Evolutionary conservation across 1,140 invertebrate genomes (phyloP).

Genomic region (Ceratosolen solmsi): DNA sequence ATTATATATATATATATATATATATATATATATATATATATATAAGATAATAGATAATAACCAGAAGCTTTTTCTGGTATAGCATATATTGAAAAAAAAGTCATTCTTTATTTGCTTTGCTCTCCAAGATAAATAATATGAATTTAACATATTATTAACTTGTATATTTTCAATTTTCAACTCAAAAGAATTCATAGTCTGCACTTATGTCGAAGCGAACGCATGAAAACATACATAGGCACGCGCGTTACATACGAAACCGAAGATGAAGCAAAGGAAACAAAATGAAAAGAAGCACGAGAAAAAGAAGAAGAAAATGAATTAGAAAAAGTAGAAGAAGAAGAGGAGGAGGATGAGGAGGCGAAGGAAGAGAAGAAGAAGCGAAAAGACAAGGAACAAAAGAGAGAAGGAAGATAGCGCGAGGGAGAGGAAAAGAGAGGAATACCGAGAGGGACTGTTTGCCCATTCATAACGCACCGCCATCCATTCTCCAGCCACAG

Average conservation of each 20-base stretch:
- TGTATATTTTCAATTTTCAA: slow-evolving; percentile 9
- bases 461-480: slow-evolving; percentile 60
- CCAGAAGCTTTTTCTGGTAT: no score
- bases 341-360: not conserved
- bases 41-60: no score
- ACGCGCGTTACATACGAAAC: not conserved
- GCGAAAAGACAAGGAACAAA: not conserved
- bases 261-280: not conserved
- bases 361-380: not conserved
- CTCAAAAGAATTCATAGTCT: not conserved
- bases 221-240: not conserved
- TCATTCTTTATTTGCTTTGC: no score
- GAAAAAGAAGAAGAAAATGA: not conserved
- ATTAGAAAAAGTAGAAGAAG: not conserved
- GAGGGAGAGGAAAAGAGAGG: not conserved
- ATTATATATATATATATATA: no score
- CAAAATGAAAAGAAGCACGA: not conserved
- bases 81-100: no score
- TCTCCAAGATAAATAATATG: no score
- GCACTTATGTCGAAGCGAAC: not conserved
- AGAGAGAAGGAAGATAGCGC: not conserved
- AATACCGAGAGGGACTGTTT: slow-evolving; percentile 50
- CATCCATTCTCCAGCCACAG: not conserved
- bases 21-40: no score
- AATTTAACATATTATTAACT: no score